phyloP scores from a whole-genome alignment of 1,140 invertebrate genomes.

The Ostrea edulis region DNA sequence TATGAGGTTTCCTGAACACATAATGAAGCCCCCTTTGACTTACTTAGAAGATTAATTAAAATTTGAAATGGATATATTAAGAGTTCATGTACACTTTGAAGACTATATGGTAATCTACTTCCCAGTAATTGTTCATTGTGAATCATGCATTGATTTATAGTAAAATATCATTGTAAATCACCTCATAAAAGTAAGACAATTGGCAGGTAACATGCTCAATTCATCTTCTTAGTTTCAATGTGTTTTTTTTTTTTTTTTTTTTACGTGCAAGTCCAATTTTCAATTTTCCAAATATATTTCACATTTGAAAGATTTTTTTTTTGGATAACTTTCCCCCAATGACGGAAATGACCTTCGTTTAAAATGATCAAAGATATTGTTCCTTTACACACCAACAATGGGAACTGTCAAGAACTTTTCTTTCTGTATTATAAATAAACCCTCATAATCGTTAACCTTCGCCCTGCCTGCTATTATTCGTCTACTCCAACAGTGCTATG shows the following conservation, averaged over 20 bases:
- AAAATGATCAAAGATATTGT: constrained; percentile 33
- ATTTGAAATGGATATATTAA: constrained; percentile 6
- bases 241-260: background rate
- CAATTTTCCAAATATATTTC: constrained; percentile 25
- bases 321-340: background rate
- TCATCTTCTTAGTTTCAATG: constrained; percentile 8
- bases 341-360: constrained; percentile 26
- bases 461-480: constrained; percentile 25
- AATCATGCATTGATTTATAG: constrained; percentile 35
- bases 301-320: background rate
- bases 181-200: background rate
- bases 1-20: background rate
- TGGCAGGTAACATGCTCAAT: constrained; percentile 1
- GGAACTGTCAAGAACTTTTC: constrained; percentile 25
- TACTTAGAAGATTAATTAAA: constrained; percentile 36
- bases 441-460: constrained; percentile 34
- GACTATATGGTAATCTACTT: background rate
- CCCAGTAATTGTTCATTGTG: constrained; percentile 13
- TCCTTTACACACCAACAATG: constrained; percentile 2
- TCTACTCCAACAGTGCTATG: background rate
- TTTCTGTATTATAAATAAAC: constrained; percentile 26
- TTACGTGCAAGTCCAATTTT: background rate
- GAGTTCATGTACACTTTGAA: constrained; percentile 19
- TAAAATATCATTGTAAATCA: background rate
- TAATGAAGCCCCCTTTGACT: background rate